Conservation (phyloP, 2,888 invertebrate species). For the Yponomeuta sedellus region DNA sequence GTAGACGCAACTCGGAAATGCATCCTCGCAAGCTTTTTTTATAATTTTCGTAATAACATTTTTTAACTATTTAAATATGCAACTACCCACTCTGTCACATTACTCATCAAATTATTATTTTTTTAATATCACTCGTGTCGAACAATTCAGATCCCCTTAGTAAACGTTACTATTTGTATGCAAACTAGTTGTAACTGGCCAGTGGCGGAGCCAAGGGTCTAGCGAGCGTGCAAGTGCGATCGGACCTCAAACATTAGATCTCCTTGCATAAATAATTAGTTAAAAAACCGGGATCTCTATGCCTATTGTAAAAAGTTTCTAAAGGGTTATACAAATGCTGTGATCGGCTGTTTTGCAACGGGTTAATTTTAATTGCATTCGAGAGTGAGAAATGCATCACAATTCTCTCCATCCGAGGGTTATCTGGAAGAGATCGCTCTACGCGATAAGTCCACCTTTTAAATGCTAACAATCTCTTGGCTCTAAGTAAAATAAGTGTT, state of each 20-base stretch:
- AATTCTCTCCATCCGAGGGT: no score
- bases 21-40: not conserved
- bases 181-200: slow-evolving; percentile 16
- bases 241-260: slow-evolving; percentile 51
- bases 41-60: not conserved
- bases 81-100: not conserved
- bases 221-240: slow-evolving; percentile 47
- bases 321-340: not conserved
- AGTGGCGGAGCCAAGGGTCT: slow-evolving; percentile 36
- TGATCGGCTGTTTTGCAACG: not conserved
- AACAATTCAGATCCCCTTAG: slow-evolving; percentile 46
- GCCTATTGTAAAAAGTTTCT: not conserved
- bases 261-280: slow-evolving; percentile 64
- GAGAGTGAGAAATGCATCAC: not conserved
- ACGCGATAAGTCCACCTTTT: no score
- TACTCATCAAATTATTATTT: slow-evolving; percentile 11
- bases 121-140: slow-evolving; percentile 5
- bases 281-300: slow-evolving; percentile 20
- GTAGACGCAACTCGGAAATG: not conserved
- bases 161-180: slow-evolving; percentile 50
- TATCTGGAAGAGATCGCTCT: no score
- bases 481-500: no score
- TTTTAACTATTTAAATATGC: not conserved
- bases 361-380: not conserved
- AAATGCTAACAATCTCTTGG: no score